Evolutionary conservation across 2,888 invertebrate genomes (phyloP), one percentile per base, ranked within the genome.

Genomic region (Schrankia costaestrigalis): DNA sequence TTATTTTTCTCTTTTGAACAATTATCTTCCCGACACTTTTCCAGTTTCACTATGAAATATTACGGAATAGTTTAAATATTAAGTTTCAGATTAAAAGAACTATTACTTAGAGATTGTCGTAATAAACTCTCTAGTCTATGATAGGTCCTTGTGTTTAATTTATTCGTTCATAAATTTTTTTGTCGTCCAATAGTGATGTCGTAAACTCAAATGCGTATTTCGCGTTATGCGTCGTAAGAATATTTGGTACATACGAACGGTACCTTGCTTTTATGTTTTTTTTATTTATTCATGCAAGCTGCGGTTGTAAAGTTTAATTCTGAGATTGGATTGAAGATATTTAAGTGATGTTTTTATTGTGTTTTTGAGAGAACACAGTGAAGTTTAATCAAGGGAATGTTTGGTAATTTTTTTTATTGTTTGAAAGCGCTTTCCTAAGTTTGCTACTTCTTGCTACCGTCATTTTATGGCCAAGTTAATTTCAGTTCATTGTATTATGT

Each of bases 161-260:
- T 70, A 70, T 64, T 55, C 54, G 37, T 37, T 44, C 55, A 44
- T 71, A 70, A 69, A 71, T 56, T 64, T 61, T 66, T 67, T 68
- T 62, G 63, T 62, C 56, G 58, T 49, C 58, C 46, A 49, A 52
- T 54, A 55, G 47, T 42, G 42, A 46, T 26, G 44, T 60, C 68
- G 59, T 68, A 63, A 69, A 37, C 24, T 35, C 30, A 37, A 38
- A 54, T 43, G 46, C 26, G 39, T 26, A 46, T 29, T 18, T 11
- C 22, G 31, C 38, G 36, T 45, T 54, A 43, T 46, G 34, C 19
- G 21, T 31, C 22, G 17, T 23, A 38, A 17, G 25, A 26, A 45
- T 33, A 37, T 46, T 51, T 18, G 21, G 12, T 8, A 3, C 3
- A 15, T 4, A 15, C 17, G n/a, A n/a, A n/a, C n/a, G n/a, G 24